These are phyloP conservation scores for Mythimna lalbum DNA, from an alignment of 2,888 invertebrate species.

Conservation along the genomic window DNA sequence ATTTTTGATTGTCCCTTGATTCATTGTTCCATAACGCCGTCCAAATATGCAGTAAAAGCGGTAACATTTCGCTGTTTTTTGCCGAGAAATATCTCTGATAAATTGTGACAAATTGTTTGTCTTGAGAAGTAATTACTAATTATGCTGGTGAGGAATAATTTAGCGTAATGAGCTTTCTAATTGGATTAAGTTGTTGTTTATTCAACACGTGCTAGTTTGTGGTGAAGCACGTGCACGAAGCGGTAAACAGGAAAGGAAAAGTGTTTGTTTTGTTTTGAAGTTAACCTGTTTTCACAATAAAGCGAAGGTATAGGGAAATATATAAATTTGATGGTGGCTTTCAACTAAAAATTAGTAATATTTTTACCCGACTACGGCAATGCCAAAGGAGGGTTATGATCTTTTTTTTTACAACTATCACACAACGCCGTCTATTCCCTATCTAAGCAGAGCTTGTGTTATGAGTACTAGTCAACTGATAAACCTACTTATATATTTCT, in stretches of 20 bases:
- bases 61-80: conserved; percentile 51
- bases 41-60: conserved; percentile 48
- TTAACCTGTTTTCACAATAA: background rate
- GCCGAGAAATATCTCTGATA: conserved; percentile 48
- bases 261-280: background rate
- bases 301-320: too few species aligned
- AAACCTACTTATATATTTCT: too few species aligned
- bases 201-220: conserved; percentile 35
- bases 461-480: too few species aligned
- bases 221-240: conserved; percentile 9
- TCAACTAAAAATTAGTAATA: too few species aligned
- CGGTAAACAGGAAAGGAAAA: conserved; percentile 28
- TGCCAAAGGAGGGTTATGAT: too few species aligned
- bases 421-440: too few species aligned
- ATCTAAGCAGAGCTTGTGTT: too few species aligned
- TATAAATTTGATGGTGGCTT: too few species aligned
- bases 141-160: conserved; percentile 37
- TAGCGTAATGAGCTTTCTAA: conserved; percentile 48
- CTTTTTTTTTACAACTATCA: too few species aligned
- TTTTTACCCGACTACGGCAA: too few species aligned
- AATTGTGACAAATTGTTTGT: conserved; percentile 65
- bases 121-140: conserved; percentile 37
- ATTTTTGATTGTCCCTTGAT: too few species aligned
- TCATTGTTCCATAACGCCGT: background rate
- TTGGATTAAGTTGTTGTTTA: conserved; percentile 44